Evolutionary conservation across 2,113 vertebrate genomes (phyloP).

Genomic region (Micromys minutus): DNA sequence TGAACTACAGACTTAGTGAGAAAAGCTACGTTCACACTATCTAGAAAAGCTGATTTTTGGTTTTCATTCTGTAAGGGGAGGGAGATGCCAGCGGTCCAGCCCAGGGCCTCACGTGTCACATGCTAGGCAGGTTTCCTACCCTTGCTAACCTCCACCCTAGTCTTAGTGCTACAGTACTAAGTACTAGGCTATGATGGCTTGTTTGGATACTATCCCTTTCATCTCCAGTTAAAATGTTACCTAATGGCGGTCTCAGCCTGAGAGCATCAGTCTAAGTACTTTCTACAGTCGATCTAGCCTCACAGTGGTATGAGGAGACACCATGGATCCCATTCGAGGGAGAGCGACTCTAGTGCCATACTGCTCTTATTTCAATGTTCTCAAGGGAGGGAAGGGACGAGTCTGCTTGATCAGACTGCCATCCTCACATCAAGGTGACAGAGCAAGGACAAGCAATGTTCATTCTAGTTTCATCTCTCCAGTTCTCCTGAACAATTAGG

Average conservation of each 20-base stretch:
- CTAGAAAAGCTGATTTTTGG: background rate
- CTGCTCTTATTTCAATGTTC: background rate
- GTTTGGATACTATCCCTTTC: background rate
- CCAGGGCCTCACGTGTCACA: background rate
- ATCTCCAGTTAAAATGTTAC: background rate
- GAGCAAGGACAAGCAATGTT: background rate
- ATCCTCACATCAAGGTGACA: background rate
- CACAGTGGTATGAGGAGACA: background rate
- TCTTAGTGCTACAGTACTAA: background rate
- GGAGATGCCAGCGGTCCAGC: background rate
- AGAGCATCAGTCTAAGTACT: background rate
- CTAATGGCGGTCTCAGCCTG: background rate
- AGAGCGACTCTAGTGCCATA: background rate
- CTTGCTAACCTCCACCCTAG: background rate
- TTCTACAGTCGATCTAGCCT: background rate
- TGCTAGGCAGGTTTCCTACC: background rate
- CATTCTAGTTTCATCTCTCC: background rate
- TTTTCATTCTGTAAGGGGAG: background rate
- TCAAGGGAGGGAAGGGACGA: background rate
- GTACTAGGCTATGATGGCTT: background rate
- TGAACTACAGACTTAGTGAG: background rate
- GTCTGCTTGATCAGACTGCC: background rate
- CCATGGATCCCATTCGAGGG: background rate
- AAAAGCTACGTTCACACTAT: background rate
- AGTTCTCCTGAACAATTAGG: background rate